A percentile compares a stretch with the other conserved stretches of the same genome.
phyloP scores from a whole-genome alignment of 2,797 vertebrate species.

The Helostoma temminkii region DNA sequence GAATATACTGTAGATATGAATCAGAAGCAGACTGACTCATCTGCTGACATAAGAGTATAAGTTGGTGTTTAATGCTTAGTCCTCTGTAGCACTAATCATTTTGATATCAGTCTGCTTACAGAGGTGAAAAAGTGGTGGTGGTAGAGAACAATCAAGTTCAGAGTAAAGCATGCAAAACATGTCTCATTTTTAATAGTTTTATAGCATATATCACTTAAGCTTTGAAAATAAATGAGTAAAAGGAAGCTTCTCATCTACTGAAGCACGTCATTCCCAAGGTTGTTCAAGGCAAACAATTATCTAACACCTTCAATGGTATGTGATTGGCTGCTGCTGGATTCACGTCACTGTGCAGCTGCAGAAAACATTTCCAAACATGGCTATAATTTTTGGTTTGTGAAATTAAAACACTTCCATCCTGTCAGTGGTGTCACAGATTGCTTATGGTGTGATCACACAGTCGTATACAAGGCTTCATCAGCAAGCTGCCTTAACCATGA shows the following conservation, averaged over 20 bases:
- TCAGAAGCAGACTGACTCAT: conserved; percentile 1
- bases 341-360: not conserved
- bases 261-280: not conserved
- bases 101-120: not conserved
- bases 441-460: conserved; percentile 22
- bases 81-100: conserved; percentile 1
- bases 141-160: conserved; percentile 1
- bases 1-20: not conserved
- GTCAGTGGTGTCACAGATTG: conserved; percentile 3
- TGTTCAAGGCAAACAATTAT: not conserved
- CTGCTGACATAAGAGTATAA: conserved; percentile 2
- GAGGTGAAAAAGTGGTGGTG: not conserved
- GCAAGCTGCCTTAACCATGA: conserved; percentile 3
- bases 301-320: not conserved
- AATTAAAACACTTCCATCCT: conserved; percentile 3
- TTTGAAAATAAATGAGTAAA: conserved; percentile 7
- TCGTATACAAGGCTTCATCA: conserved; percentile 11
- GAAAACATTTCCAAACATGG: not conserved
- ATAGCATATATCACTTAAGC: not conserved
- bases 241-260: not conserved
- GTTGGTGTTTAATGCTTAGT: not conserved
- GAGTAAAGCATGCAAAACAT: conserved; percentile 1
- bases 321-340: not conserved
- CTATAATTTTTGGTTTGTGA: not conserved
- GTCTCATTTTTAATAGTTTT: not conserved